These are phyloP conservation scores for Hemicentrotus pulcherrimus DNA, from an alignment of 35 echinoderm and acorn worm genomes.

Conservation along the genomic window DNA sequence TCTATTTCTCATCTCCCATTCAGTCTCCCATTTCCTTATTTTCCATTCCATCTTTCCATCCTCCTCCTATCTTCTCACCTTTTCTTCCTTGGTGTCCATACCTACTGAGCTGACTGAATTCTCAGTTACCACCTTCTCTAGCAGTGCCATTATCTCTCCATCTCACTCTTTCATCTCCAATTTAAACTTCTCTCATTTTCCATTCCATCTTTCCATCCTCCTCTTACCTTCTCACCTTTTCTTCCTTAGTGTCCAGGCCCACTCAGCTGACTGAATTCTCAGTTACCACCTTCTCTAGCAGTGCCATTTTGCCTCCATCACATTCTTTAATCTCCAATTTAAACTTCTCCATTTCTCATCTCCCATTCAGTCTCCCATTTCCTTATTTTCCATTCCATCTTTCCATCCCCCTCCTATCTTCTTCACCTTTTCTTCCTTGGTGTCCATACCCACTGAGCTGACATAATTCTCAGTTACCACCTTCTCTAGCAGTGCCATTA, in stretches of 20 bases:
- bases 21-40: not conserved
- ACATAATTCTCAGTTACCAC: too few species aligned
- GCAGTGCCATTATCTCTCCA: slow-evolving; percentile 48
- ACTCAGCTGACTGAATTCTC: too few species aligned
- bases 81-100: slow-evolving; percentile 54
- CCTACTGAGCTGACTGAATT: slow-evolving; percentile 15
- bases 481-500: slow-evolving; percentile 49
- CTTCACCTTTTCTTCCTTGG: too few species aligned
- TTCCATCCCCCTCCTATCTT: too few species aligned
- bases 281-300: slow-evolving; percentile 69
- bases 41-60: not conserved
- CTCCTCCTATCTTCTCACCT: slow-evolving; percentile 59
- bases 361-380: too few species aligned
- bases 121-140: slow-evolving; percentile 74
- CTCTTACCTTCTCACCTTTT: not conserved
- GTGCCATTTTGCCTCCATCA: slow-evolving; percentile 26
- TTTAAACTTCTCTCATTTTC: not conserved
- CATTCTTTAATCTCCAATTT: too few species aligned
- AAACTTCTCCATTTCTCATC: too few species aligned
- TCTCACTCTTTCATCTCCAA: not conserved
- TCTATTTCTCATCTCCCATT: too few species aligned
- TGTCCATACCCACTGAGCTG: too few species aligned
- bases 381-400: too few species aligned
- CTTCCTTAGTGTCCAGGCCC: too few species aligned
- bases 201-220: not conserved